Evolutionary conservation across 2,797 vertebrate species (phyloP), one percentile per base, ranked within the genome.

Genomic region (Pangasius mekongensis): DNA sequence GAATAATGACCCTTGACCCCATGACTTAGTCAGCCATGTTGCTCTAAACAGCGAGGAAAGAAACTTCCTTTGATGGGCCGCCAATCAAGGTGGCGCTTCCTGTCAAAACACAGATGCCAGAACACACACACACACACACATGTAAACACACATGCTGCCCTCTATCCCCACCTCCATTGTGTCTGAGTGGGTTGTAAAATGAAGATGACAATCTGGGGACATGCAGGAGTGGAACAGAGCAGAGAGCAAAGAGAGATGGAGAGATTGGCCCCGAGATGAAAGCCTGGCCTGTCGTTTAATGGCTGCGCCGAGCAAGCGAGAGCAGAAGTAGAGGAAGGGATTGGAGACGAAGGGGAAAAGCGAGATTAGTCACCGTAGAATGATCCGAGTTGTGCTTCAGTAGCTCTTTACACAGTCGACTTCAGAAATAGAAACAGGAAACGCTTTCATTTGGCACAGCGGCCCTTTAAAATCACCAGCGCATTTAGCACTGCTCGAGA

Each of bases 361-460:
- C 54, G 56, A 86, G 91, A 90, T 91, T 91, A 91, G 91, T 91
- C 87, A 91, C 87, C 60, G 88, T 83, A 89, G 89, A 90, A 88
- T 73, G 91, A 87, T 90, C 89, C 2, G 87, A 90, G 89, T 89
- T 88, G 87, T 90, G 91, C 91, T 89, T 90, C 91, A 87, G 88
- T 87, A 87, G 91, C 85, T 90, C 91, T 88, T 90, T 83, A 90
- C 91, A 87, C 89, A 90, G 89, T 87, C 88, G 86, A 87, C 86
- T 89, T 88, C 91, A 87, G 91, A 87, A 92, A 91, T 92, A 92
- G 91, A 89, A 91, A 90, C 90, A 89, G 91, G 89, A 91, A 90
- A 89, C 86, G 87, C 86, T 92, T 92, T 90, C 89, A 90, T 90
- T 90, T 90, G 85, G 89, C 89, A 88, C 89, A 86, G 88, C 73